A percentile compares a stretch with the other conserved stretches of the same genome.
These are phyloP conservation scores for Cichladusa arquata DNA, from an alignment of 2,113 vertebrate species.

Conservation along the genomic window DNA sequence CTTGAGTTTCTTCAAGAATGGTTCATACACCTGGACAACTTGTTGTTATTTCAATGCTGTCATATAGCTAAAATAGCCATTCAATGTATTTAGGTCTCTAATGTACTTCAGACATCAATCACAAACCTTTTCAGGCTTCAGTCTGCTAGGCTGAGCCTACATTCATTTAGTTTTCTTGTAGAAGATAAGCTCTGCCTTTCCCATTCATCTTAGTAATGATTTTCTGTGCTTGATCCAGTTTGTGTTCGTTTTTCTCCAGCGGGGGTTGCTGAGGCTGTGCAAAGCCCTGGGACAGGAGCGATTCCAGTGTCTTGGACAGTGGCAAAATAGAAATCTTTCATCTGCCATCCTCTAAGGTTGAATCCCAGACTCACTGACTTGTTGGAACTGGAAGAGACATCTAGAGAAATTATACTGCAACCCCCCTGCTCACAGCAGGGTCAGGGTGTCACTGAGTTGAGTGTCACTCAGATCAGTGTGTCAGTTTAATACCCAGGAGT, in stretches of 20 bases:
- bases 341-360: background rate
- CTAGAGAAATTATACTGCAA: background rate
- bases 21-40: background rate
- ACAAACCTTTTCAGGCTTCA: constrained; percentile 6
- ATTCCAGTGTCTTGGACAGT: background rate
- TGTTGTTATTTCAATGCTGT: background rate
- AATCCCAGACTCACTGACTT: background rate
- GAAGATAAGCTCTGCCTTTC: constrained; percentile 25
- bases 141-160: background rate
- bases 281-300: background rate
- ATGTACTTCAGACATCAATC: constrained; percentile 20
- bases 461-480: background rate
- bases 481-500: background rate
- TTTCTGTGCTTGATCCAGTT: constrained; percentile 34
- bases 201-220: constrained; percentile 46
- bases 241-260: background rate
- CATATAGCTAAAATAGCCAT: background rate
- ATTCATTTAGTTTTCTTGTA: constrained; percentile 28
- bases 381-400: background rate
- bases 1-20: background rate
- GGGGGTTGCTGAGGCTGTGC: background rate
- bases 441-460: background rate
- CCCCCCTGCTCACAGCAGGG: background rate
- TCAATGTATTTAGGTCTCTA: background rate
- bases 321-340: constrained; percentile 23